A percentile compares a stretch with the other conserved stretches of the same genome.
phyloP scores from a whole-genome alignment of 2,113 vertebrate species.

The Malurus elegans region DNA sequence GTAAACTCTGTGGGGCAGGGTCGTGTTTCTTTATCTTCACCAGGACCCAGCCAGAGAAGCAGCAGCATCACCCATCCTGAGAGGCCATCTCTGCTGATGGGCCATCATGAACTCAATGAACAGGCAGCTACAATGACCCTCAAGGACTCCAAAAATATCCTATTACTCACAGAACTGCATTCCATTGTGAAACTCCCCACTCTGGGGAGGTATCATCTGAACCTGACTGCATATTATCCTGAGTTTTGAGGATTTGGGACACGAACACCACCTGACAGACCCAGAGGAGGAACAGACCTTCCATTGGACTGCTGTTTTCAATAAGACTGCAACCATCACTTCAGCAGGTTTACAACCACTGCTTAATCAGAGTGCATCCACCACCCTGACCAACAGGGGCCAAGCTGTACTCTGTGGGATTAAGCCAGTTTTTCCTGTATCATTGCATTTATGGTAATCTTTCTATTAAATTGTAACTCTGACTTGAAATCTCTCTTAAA shows the following conservation, averaged over 20 bases:
- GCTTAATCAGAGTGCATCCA: neutral
- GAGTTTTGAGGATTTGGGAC: neutral
- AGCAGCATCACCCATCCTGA: neutral
- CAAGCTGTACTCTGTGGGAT: neutral
- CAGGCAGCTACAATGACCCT: neutral
- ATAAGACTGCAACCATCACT: neutral
- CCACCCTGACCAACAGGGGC: accelerated
- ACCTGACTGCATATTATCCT: accelerated
- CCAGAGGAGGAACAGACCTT: neutral
- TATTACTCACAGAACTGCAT: neutral
- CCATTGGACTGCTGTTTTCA: no score
- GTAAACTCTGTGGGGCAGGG: neutral
- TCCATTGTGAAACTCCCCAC: neutral
- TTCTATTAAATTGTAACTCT: neutral
- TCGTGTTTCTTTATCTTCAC: neutral
- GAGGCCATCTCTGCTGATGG: neutral
- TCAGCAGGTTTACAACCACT: neutral
- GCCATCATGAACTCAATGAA: neutral
- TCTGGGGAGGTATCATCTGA: neutral
- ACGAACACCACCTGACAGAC: accelerated
- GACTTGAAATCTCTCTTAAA: neutral
- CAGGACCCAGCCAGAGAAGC: no score
- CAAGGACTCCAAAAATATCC: neutral
- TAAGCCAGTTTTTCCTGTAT: neutral
- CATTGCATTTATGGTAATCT: neutral